Evolutionary conservation across 37 sponge, comb jelly and placozoan species (phyloP), one percentile per base, ranked within the genome.

Genomic region (Spongia lamella): DNA sequence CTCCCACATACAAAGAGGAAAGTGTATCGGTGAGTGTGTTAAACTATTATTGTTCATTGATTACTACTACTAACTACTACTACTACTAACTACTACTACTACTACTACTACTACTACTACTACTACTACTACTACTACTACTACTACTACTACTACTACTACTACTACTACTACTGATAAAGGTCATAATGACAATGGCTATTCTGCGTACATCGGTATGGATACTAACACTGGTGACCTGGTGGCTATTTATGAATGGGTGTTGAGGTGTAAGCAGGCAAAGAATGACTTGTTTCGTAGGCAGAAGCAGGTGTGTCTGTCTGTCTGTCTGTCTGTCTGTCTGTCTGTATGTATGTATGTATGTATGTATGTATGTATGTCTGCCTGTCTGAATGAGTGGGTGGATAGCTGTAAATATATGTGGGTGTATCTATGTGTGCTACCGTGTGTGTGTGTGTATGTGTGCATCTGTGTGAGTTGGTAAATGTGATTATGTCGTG

Each of bases 221-320:
- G 82, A 76, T 26, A 7, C 19, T 37, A 80, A 59, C 32, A 40
- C 52, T 58, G 89, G 89, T 1, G 85, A 80, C 54, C 62, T 90
- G 38, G 67, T 90, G 49, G 82, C 78, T 35, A 32, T 84, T 15
- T 84, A 90, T 31, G 81, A 90, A 64, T 90, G 90, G 90, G 35
- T 37, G 15, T 58, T 90, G 35, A 85, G 75, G 53, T 87, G 82
- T 31, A 40, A 62, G 29, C 36, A 78, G 3, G 56, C 70, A 9
- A 76, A 63, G 66, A 87, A 54, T 49, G 36, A 53, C 47, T 40
- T 27, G 4, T 50, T 51, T 49, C 49, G 82, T 53, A 73, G 81
- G 66, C 43, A 52, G 7, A 77, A 50, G 53, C 85, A 84, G 78
- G 84, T 83, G 13, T 17, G 53, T 38, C 0, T 26, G 65, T 31